Evolutionary conservation across 2,113 vertebrate species (phyloP).

Genomic region (Chauna torquata): DNA sequence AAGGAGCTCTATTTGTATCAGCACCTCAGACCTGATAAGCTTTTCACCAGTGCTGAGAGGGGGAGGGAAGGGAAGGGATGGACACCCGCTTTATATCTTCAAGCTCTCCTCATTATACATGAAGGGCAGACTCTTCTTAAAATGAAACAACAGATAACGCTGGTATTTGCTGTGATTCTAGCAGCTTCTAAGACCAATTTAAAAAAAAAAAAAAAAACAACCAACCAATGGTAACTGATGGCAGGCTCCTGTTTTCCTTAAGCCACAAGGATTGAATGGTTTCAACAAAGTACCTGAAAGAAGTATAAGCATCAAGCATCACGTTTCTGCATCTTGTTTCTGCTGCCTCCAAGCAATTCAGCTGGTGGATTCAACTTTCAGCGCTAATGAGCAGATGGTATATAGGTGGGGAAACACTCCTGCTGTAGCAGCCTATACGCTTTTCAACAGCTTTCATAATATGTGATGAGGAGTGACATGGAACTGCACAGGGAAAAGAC

Average conservation of each 20-base stretch:
- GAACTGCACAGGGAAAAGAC: background rate
- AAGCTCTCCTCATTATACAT: background rate
- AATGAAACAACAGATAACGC: background rate
- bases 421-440: background rate
- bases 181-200: background rate
- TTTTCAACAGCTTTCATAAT: constrained; percentile 4
- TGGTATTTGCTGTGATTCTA: background rate
- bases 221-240: background rate
- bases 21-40: background rate
- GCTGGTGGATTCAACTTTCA: background rate
- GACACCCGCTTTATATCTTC: background rate
- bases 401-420: background rate
- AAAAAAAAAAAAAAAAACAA: too few relatives aligned
- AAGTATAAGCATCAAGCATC: background rate
- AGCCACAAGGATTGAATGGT: background rate
- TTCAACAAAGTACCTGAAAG: background rate
- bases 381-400: background rate
- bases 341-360: background rate
- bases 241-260: background rate
- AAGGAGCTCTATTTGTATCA: background rate
- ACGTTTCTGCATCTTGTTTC: background rate
- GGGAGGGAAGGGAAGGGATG: background rate
- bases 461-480: background rate
- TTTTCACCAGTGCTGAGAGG: background rate
- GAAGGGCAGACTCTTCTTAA: background rate